Evolutionary conservation across 2,888 invertebrate species (phyloP), one percentile per base, ranked within the genome.

Genomic region (Agelastica alni): DNA sequence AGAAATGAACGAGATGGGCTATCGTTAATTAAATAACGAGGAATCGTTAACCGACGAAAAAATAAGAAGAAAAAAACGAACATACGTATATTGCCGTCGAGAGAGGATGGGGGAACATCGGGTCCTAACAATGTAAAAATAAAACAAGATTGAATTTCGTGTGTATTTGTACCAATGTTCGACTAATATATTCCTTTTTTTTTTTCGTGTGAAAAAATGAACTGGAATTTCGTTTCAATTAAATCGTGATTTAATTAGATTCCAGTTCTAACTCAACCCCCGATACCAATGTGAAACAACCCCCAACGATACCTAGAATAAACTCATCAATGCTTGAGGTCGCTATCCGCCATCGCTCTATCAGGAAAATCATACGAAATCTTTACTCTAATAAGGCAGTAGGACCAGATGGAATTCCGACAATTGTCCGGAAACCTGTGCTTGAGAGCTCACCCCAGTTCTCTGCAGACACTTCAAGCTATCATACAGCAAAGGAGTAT

Each of bases 21-120:
- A 68, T 72, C 73, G 73, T 75, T 76, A 76, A 76, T 76, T 76
- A 76, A 76, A 76, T 75, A 75, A 75, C 75, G 70, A 74, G 61
- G 56, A 72, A 63, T 68, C 72, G 70, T 70, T 71, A 49, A 72
- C 70, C 70, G 70, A 70, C 65, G 54, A 54, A 52, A 67, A 59
- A n/a, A 53, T 17, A 39, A 60, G 44, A 56, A 63, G 59, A 54
- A 59, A 61, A 60, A 61, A 20, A n/a, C n/a, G n/a, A n/a, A n/a
- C n/a, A 57, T 39, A 48, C 22, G 20, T 37, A 39, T 39, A 58
- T 45, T 53, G 17, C 41, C 34, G 56, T 51, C 53, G 59, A 59
- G 56, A 55, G 58, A 64, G 59, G 62, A 60, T 64, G 64, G 66
- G 66, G n/a, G 66, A 69, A 67, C 70, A 70, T 69, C 69, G 62